phyloP scores from a whole-genome alignment of 92 coral and sea anemone species.

The Bergia puertoricense region DNA sequence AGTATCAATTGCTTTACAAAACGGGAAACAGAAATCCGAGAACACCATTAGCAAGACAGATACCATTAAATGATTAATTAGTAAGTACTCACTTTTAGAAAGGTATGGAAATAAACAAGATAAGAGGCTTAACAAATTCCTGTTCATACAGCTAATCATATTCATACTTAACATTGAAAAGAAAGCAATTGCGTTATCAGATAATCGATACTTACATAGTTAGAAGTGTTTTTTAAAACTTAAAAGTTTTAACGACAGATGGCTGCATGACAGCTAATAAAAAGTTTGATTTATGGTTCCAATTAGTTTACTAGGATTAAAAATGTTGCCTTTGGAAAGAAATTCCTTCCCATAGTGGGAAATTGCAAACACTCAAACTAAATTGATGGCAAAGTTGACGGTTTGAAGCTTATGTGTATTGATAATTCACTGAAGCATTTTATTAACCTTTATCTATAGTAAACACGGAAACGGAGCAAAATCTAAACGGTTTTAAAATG shows the following conservation, averaged over 20 bases:
- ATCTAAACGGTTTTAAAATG: too few relatives aligned
- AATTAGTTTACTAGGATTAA: not conserved
- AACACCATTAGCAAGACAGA: not conserved
- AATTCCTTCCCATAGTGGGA: not conserved
- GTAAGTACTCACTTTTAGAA: not conserved
- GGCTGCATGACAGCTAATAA: not conserved
- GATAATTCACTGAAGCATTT: too few relatives aligned
- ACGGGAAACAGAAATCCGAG: not conserved
- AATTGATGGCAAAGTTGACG: not conserved
- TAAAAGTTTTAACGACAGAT: not conserved
- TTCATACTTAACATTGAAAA: not conserved
- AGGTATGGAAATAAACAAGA: not conserved
- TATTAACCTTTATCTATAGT: too few relatives aligned
- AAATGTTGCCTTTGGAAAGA: not conserved
- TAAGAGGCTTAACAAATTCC: conserved; percentile 16
- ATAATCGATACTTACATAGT: not conserved
- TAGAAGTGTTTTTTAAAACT: too few relatives aligned
- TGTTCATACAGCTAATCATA: not conserved
- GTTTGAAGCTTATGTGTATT: not conserved
- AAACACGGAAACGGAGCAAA: not conserved
- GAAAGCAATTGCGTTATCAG: not conserved
- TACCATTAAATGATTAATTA: not conserved
- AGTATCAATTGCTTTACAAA: not conserved
- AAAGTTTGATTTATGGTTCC: not conserved
- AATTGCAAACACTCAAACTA: not conserved